These are phyloP conservation scores for Selene dorsalis DNA, from an alignment of 2,797 vertebrate species.

Conservation along the genomic window DNA sequence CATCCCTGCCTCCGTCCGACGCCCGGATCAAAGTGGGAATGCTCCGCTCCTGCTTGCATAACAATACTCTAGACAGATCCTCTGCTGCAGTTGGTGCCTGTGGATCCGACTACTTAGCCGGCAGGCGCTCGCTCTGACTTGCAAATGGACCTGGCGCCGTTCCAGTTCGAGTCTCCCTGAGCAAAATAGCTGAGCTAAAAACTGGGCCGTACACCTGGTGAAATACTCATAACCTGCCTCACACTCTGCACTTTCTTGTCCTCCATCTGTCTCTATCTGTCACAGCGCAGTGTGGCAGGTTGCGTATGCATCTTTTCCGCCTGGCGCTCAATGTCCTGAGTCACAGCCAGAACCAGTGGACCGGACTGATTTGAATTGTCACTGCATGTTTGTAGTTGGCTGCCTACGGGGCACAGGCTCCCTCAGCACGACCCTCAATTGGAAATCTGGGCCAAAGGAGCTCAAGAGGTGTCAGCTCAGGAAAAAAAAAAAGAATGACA, in stretches of 20 bases:
- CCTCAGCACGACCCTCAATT: conserved; percentile 45
- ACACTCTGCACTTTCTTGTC: not conserved
- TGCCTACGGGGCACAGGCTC: conserved; percentile 59
- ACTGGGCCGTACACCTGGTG: conserved; percentile 54
- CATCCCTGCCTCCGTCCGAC: conserved; percentile 60
- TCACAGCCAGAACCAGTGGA: conserved; percentile 71
- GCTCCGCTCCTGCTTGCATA: conserved; percentile 77
- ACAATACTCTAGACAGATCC: conserved; percentile 73
- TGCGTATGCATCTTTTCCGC: conserved; percentile 62
- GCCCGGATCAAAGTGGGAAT: conserved; percentile 74
- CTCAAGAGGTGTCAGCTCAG: conserved; percentile 53
- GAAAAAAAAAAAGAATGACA: conserved; percentile 38
- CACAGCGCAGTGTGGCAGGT: conserved; percentile 34
- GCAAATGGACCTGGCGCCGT: conserved; percentile 75
- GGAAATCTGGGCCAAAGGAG: conserved; percentile 65
- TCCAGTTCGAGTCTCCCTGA: conserved; percentile 55
- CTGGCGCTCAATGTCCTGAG: conserved; percentile 63
- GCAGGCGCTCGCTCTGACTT: conserved; percentile 58
- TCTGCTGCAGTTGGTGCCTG: conserved; percentile 73
- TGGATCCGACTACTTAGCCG: conserved; percentile 69
- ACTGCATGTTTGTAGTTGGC: conserved; percentile 68
- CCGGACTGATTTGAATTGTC: conserved; percentile 77
- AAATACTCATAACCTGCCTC: conserved; percentile 29
- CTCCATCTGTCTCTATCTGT: conserved; percentile 32
- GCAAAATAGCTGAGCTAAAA: conserved; percentile 61